Evolutionary conservation across 2,113 vertebrate species (phyloP), one percentile per base, ranked within the genome.

Genomic region (Mastomys natalensis): DNA sequence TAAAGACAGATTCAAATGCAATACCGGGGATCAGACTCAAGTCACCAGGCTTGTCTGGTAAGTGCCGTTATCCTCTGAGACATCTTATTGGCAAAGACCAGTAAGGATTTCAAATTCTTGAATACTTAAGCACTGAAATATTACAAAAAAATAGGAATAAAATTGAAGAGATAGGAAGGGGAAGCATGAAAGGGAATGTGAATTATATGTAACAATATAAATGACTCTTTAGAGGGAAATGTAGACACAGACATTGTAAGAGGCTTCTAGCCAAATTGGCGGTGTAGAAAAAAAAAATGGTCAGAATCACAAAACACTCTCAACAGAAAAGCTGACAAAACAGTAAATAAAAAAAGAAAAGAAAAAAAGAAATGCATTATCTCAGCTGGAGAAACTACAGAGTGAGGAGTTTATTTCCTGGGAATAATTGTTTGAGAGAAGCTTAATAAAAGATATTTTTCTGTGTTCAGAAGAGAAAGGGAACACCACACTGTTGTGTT

Each of bases 401-500:
- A 58, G 8, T 86, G 4, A n/a, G 40, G 76, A 87, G 45, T 74
- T 91, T 84, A 81, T 87, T 94, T 95, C 26, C 66, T 5, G 64
- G 48, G 74, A 95, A 70, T 94, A 72, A 94, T 94, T 94, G 89
- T 88, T 95, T 96, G 81, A 90, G 87, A 93, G 10, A 84, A 19
- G 4, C 17, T 81, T 85, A 90, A 73, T 91, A 81, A 91, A 90
- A 86, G 26, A 22, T 55, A 40, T 43, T 96, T 95, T 93, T 89
- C 78, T 89, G 45, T 60, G 73, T 74, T 95, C 78, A 84, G 40
- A 51, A 48, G 37, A 93, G n/a, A 55, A 93, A 90, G 48, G 21
- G 34, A 95, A 94, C 22, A 21, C 7, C 62, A 86, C 40, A 15
- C 22, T 92, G 21, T 51, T 90, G 51, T 85, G 55, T 88, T 93